These are phyloP conservation scores for Notolabrus celidotus DNA, from an alignment of 2,797 vertebrate species.

Conservation along the genomic window DNA sequence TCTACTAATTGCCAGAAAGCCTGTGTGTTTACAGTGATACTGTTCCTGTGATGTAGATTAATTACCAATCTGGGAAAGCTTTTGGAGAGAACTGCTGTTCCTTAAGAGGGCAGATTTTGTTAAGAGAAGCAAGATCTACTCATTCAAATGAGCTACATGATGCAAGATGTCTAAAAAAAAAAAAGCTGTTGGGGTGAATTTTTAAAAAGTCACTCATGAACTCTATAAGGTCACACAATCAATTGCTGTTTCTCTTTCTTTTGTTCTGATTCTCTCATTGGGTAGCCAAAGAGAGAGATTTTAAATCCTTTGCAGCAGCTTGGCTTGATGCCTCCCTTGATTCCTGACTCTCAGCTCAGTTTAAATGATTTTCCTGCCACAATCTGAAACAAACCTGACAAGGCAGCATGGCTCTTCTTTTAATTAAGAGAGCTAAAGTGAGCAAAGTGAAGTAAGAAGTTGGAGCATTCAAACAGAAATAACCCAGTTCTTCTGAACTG, in stretches of 20 bases:
- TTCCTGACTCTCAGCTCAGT: constrained; percentile 16
- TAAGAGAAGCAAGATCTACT: constrained; percentile 4
- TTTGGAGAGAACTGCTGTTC: constrained; percentile 20
- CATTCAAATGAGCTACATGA: constrained; percentile 13
- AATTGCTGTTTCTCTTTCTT: background rate
- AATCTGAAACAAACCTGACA: constrained; percentile 14
- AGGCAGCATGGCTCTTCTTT: constrained; percentile 22
- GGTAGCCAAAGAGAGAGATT: background rate
- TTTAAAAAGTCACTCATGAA: constrained; percentile 2
- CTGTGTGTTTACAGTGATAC: constrained; percentile 12
- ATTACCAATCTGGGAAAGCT: constrained; percentile 33
- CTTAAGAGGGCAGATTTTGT: constrained; percentile 26
- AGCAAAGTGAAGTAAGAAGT: constrained; percentile 5
- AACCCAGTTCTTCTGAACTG: constrained; percentile 11
- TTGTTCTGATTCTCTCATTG: background rate
- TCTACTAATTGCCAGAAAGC: constrained; percentile 36
- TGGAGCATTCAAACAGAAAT: constrained; percentile 3
- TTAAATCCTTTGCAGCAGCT: background rate
- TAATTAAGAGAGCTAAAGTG: constrained; percentile 36
- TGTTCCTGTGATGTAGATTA: constrained; percentile 36
- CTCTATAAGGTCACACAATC: background rate
- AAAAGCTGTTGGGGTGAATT: background rate
- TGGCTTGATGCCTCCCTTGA: background rate
- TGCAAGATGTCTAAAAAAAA: constrained; percentile 23
- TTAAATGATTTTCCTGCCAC: constrained; percentile 19